Conservation (phyloP, 2,113 vertebrate species). For the Notarius quadriscutis region DNA sequence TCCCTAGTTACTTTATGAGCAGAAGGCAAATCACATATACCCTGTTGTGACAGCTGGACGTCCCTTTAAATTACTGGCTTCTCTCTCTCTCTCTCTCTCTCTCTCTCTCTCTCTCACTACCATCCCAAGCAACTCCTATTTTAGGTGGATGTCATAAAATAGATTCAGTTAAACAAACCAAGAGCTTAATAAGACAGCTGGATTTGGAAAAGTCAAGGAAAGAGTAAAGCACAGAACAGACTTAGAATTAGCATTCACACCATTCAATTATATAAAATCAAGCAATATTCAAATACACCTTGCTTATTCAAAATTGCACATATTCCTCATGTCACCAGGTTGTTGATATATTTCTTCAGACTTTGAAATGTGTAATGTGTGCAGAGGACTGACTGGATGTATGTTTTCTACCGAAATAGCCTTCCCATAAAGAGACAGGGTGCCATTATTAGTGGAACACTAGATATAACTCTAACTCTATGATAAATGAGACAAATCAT, state of each 20-base stretch:
- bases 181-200: not conserved
- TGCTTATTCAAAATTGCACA: not conserved
- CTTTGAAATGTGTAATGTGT: not conserved
- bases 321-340: not conserved
- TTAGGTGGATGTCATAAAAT: not conserved
- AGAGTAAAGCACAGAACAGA: not conserved
- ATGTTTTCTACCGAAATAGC: not conserved
- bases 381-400: not conserved
- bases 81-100: not conserved
- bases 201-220: not conserved
- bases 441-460: not conserved
- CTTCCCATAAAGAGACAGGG: not conserved
- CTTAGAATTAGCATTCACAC: not conserved
- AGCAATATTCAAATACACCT: not conserved
- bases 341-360: not conserved
- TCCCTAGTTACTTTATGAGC: slow-evolving; percentile 52
- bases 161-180: not conserved
- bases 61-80: slow-evolving; percentile 44
- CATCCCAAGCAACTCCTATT: not conserved
- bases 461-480: not conserved
- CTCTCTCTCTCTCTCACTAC: slow-evolving; percentile 46
- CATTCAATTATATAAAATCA: not conserved
- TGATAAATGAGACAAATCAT: not conserved
- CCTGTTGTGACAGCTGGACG: slow-evolving; percentile 46
- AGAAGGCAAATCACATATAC: slow-evolving; percentile 48